A percentile compares a stretch with the other conserved stretches of the same genome.
Conservation (phyloP, 2,797 vertebrate species). For the Passerculus sandwichensis region DNA sequence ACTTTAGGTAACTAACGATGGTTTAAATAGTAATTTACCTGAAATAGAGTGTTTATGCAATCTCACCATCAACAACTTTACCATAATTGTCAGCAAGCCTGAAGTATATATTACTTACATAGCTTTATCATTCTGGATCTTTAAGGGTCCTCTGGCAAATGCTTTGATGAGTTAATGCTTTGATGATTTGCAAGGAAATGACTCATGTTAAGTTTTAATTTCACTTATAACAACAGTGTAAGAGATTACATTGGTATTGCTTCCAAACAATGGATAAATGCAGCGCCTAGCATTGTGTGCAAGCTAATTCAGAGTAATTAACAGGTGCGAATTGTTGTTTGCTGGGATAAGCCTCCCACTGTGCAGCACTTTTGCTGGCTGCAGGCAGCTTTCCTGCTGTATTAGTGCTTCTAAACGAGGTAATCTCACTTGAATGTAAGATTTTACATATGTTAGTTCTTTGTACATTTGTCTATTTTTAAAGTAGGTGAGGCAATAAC, state of each 20-base stretch:
- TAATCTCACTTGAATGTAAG: constrained; percentile 39
- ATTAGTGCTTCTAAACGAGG: constrained; percentile 55
- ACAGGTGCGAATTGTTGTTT: constrained; percentile 73
- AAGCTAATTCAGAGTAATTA: constrained; percentile 59
- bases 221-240: not conserved
- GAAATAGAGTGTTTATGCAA: not conserved
- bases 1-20: not conserved
- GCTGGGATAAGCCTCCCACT: constrained; percentile 57
- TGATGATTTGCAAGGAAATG: not conserved
- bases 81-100: not conserved
- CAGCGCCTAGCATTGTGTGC: constrained; percentile 5
- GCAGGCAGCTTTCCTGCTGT: constrained; percentile 33
- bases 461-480: constrained; percentile 45
- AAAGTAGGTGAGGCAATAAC: constrained; percentile 34
- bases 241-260: constrained; percentile 1
- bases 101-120: not conserved
- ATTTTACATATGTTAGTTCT: constrained; percentile 45
- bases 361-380: constrained; percentile 38
- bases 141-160: not conserved
- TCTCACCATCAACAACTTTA: not conserved
- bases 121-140: not conserved
- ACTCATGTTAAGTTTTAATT: not conserved
- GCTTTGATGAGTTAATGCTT: not conserved
- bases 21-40: not conserved
- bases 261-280: constrained; percentile 64